These are phyloP conservation scores for Tinamus major DNA, from an alignment of 2,797 vertebrate genomes.

Conservation along the genomic window DNA sequence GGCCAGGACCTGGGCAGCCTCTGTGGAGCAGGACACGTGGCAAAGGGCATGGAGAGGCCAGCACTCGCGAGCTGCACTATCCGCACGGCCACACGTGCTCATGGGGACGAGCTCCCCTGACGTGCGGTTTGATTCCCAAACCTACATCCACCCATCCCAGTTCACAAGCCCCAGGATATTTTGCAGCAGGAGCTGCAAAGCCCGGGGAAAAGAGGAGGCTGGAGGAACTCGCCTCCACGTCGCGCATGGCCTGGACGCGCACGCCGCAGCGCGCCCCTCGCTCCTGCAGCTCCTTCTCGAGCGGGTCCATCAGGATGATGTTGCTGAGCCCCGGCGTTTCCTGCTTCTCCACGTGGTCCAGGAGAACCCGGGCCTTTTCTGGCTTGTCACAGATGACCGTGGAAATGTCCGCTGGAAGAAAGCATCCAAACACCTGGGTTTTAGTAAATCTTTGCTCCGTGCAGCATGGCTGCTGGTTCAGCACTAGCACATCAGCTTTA, in stretches of 20 bases:
- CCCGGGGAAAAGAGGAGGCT: neutral
- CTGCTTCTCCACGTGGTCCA: conserved; percentile 90
- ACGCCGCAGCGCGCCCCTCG: conserved; percentile 85
- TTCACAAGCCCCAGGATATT: neutral
- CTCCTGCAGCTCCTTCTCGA: conserved; percentile 84
- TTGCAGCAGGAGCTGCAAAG: neutral
- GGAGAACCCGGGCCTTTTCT: conserved; percentile 90
- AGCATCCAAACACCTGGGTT: neutral
- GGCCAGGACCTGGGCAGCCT: too few relatives aligned
- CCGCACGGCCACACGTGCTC: neutral
- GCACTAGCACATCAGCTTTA: neutral
- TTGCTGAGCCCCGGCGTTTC: conserved; percentile 87
- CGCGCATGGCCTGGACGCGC: conserved; percentile 87
- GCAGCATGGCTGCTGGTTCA: neutral
- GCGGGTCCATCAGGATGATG: conserved; percentile 93
- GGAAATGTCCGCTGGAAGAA: conserved; percentile 90
- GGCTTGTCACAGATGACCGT: conserved; percentile 94
- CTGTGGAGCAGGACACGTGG: neutral
- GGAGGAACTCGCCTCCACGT: conserved; percentile 85
- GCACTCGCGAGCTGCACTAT: neutral
- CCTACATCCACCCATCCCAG: fast-evolving
- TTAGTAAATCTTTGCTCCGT: neutral
- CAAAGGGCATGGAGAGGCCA: neutral
- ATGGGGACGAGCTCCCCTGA: neutral
- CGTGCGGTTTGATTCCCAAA: neutral